Evolutionary conservation across 1,140 invertebrate species (phyloP), one percentile per base, ranked within the genome.

Genomic region (Diplogasteroides magnus): DNA sequence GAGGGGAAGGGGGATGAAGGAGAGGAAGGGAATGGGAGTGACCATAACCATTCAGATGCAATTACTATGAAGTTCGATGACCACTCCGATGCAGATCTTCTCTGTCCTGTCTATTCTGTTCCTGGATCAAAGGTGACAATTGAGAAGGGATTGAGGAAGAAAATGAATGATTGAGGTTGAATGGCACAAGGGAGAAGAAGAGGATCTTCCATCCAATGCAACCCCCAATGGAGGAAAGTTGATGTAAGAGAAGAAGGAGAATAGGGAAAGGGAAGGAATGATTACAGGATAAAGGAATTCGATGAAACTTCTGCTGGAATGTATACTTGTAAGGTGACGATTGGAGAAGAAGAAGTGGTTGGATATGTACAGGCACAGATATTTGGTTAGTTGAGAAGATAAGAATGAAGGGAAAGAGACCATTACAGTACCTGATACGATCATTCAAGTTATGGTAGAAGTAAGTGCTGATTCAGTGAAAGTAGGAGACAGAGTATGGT

Each of bases 311-410:
- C 71, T 58, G 27, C 71, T 63, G 79, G 79, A 28, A 68, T 80
- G n/a, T 81, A 83, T 69, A 69, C 69, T 1, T 81, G 79, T 61
- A 69, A 61, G 32, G 81, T 81, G 15, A 73, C 79, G 23, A 75
- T 80, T 62, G 77, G 79, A 55, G 75, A 80, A 61, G 74, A 67
- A 32, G 71, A 67, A 28, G 79, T 81, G 25, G 74, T 80, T 75
- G 80, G 80, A 67, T 83, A 67, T 64, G 77, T 83, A 2, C 58
- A 83, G 56, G 80, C 81, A 25, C 82, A 79, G 66, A 82, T 82
- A 64, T 82, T 79, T 64, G 79, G 78, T 80, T 32, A 55, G 64
- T 31, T 2, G 19, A 19, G 19, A 11, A 11, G 6, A 48, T 48
- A 11, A 48, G 37, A 25, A 48, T 29, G 1, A 14, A 27, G 61